phyloP scores from a whole-genome alignment of 2,113 vertebrate genomes.

The Tupaia chinensis region DNA sequence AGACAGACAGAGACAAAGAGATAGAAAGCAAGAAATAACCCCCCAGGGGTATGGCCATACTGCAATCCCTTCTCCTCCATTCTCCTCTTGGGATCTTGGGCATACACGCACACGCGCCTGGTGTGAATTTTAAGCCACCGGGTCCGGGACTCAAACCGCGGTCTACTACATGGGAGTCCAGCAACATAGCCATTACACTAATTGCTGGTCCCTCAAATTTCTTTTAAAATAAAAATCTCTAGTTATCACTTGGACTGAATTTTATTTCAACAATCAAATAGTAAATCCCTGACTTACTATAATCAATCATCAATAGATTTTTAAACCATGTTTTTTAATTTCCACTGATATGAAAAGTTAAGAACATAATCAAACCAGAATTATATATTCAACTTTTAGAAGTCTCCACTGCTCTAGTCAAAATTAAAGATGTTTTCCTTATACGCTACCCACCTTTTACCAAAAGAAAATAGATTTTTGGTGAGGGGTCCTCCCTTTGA shows the following conservation, averaged over 20 bases:
- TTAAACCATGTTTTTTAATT: conserved; percentile 35
- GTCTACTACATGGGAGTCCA: too few species aligned
- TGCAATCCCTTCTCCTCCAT: too few species aligned
- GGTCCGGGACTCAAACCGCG: too few species aligned
- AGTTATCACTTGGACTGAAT: neutral
- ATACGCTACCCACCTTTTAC: neutral
- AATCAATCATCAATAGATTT: neutral
- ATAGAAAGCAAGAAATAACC: too few species aligned
- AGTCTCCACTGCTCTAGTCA: neutral
- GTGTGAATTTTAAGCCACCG: too few species aligned
- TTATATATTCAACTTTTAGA: conserved; percentile 34
- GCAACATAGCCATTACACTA: too few species aligned
- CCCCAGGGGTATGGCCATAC: too few species aligned
- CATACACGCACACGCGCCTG: too few species aligned
- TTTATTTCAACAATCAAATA: conserved; percentile 36
- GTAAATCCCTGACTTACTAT: neutral
- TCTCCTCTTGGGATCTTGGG: too few species aligned
- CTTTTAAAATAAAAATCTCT: conserved; percentile 46
- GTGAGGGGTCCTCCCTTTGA: neutral
- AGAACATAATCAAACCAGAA: neutral
- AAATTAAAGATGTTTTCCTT: conserved; percentile 33
- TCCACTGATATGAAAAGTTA: neutral
- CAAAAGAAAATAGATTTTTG: conserved; percentile 12
- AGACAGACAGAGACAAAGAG: too few species aligned
- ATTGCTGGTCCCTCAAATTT: neutral